Evolutionary conservation across 1,140 invertebrate species (phyloP).

Genomic region (Microplitis mediator): DNA sequence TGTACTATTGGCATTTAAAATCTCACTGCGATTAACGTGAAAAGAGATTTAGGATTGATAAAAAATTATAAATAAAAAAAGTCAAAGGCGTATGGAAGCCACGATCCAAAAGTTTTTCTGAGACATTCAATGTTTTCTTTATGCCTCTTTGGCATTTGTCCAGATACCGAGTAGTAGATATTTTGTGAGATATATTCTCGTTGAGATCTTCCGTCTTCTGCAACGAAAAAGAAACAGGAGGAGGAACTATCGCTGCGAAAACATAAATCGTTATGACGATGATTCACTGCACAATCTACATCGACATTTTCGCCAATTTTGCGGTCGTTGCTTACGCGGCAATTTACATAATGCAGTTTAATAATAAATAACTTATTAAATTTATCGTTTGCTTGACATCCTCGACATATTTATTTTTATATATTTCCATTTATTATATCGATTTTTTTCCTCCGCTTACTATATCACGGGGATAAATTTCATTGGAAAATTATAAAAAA

Average conservation of each 20-base stretch:
- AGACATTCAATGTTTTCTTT: not conserved
- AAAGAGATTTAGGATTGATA: not conserved
- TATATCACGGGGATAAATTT: too few relatives aligned
- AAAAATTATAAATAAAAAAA: not conserved
- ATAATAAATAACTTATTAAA: slow-evolving; percentile 22
- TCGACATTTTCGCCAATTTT: slow-evolving; percentile 30
- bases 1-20: slow-evolving; percentile 13
- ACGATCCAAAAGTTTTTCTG: not conserved
- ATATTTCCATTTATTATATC: not conserved
- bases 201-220: too few relatives aligned
- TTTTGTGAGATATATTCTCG: not conserved
- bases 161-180: too few relatives aligned
- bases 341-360: slow-evolving; percentile 23
- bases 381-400: not conserved
- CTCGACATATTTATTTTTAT: not conserved
- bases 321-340: slow-evolving; percentile 22
- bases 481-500: too few relatives aligned
- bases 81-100: not conserved
- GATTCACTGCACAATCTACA: slow-evolving; percentile 24
- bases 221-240: not conserved
- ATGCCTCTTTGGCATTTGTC: not conserved
- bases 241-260: not conserved
- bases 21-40: not conserved
- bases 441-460: too few relatives aligned
- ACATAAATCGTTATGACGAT: slow-evolving; percentile 24